Evolutionary conservation across 1,140 invertebrate genomes (phyloP).

Genomic region (Hetaerina americana): DNA sequence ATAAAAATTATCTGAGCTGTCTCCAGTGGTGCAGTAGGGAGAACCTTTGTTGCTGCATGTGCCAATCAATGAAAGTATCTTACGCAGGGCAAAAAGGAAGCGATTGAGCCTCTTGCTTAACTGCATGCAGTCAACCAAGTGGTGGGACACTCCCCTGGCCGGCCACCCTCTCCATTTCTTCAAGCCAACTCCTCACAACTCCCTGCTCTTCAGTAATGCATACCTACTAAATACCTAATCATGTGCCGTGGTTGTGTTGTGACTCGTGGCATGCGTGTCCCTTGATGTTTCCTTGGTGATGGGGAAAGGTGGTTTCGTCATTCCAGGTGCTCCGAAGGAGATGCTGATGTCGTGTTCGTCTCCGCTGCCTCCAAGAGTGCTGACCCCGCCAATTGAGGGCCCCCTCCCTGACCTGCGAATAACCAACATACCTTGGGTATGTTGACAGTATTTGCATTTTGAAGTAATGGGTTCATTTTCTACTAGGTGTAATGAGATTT

Average conservation of each 20-base stretch:
- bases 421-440: not conserved
- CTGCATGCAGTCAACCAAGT: too few species aligned
- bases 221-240: not conserved
- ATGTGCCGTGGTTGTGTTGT: not conserved
- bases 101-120: too few species aligned
- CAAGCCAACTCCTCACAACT: not conserved
- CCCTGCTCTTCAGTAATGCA: not conserved
- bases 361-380: not conserved
- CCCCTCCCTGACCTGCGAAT: not conserved
- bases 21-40: too few species aligned
- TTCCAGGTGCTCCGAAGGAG: not conserved
- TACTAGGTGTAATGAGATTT: not conserved
- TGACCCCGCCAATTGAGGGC: not conserved
- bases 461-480: not conserved
- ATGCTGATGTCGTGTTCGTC: not conserved
- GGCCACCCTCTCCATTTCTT: not conserved
- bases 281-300: not conserved
- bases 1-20: too few species aligned
- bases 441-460: not conserved
- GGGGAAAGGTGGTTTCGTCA: not conserved
- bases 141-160: not conserved
- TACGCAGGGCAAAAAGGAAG: too few species aligned
- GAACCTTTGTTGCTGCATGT: too few species aligned
- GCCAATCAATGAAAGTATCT: too few species aligned
- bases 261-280: not conserved